Evolutionary conservation across 35 echinoderm and acorn worm genomes (phyloP), one percentile per base, ranked within the genome.

Genomic region (Apostichopus japonicus): DNA sequence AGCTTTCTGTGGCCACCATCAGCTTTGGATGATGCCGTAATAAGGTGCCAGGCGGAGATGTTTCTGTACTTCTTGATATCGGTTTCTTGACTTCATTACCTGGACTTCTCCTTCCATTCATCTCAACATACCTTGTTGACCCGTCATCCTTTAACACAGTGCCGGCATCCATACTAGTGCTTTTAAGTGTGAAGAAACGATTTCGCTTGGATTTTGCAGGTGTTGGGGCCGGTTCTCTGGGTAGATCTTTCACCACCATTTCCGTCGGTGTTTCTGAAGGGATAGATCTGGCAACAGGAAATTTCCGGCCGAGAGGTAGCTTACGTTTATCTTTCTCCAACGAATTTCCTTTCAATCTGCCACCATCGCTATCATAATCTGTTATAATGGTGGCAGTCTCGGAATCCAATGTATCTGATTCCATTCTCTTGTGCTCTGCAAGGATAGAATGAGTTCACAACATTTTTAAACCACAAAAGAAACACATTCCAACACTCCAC

Each of bases 161-260:
- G 10, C 79, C 75, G 6, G 92, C 82, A 84, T 96, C 95, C 95
- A 96, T 95, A 88, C 97, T 99, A 6, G 95, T 77, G 75, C 97
- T 99, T 79, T 99, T 99, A 22, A 91, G 84, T 24, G 90, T 91
- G 90, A 91, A 91, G 79, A 99, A 99, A 55, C 94, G 96, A 65
- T 93, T 96, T 1, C 97, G 91, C 55, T 96, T 96, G 76, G 93
- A 79, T 73, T 99, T 99, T 9, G 93, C 93, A 9, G 93, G 93
- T 4, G 90, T 88, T 0, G 91, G 79, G 11, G 86, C 89, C 54
- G 83, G 84, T 21, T 92, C 84, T 65, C 90, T 77, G 3, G 86
- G 78, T 55, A 88, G 86, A 8, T 94, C 95, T 54, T 82, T 91
- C 4, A 95, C 87, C 5, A 91, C 78, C 8, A 87, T 81, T 33